Base-by-base conservation (phyloP, 2,797 vertebrate species). In the Phylloscopus collybita region DNA sequence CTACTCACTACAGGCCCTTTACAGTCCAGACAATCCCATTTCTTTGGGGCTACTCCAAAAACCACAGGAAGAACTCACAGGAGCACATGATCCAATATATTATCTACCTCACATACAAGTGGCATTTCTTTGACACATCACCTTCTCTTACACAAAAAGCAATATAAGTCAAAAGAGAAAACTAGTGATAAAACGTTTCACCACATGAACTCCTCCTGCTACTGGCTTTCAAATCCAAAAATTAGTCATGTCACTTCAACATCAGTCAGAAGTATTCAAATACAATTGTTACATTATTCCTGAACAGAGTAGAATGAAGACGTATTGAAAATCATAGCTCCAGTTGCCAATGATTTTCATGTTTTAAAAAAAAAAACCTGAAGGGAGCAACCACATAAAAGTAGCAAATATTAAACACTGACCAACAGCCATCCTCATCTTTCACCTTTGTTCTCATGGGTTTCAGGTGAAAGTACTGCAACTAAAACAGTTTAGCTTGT, bases 51-150 rank as follows among this genome's bases (percentile, higher is more conserved):
- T 47, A 32, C 29, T 81, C 60, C 78, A 72, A 38, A 94, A 72
- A 8, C 2, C 50, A 86, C 0, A 0, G 26, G 51, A 66, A 29
- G 16, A 90, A 30, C 1, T 3, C n/a, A 6, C 14, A 66, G 40
- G 5, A 92, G 47, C 78, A 59, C 44, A 44, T 6, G n/a, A 86
- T 9, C 18, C n/a, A 59, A 42, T 16, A 29, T 4, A 38, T 18
- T 34, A 40, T 30, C 53, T 42, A 17, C 11, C 19, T 56, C 32
- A 56, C 8, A 49, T 2, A 4, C 13, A 69, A 86, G 51, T 16
- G 29, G 17, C 38, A 42, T 70, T 83, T 61, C 32, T 80, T 64
- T 65, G 27, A 69, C 17, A 30, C 36, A 72, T 59, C 29, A 59
- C 45, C 16, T 88, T 49, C 51, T 42, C 34, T 50, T 59, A 76